phyloP scores from a whole-genome alignment of 2,888 invertebrate genomes.

The Drosophila rubida region DNA sequence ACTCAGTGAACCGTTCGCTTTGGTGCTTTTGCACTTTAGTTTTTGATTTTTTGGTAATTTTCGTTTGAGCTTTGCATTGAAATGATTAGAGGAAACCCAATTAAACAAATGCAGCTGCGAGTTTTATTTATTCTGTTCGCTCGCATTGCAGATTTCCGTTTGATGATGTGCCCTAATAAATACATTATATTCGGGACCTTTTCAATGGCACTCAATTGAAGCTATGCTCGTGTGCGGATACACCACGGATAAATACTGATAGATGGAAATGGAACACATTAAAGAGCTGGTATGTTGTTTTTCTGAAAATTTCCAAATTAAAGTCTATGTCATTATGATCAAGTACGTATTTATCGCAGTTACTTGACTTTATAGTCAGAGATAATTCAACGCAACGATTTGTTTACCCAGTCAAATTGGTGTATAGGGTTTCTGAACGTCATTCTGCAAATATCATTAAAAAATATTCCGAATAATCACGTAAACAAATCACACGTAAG shows the following conservation, averaged over 20 bases:
- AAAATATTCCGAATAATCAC: slow-evolving; percentile 23
- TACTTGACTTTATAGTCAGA: slow-evolving; percentile 9
- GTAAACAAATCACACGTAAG: slow-evolving; percentile 7
- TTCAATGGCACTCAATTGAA: not conserved
- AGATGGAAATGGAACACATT: not conserved
- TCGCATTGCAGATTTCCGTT: slow-evolving; percentile 5
- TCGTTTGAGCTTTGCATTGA: slow-evolving; percentile 21
- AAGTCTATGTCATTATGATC: not conserved
- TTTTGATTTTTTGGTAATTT: slow-evolving; percentile 18
- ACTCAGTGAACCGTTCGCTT: slow-evolving; percentile 15
- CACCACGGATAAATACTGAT: not conserved
- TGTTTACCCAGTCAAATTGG: slow-evolving; percentile 36
- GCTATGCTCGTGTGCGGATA: not conserved
- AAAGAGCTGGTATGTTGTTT: not conserved
- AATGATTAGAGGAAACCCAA: slow-evolving; percentile 49
- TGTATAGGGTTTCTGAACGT: slow-evolving; percentile 23
- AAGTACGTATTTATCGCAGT: not conserved
- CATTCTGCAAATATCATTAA: slow-evolving; percentile 34
- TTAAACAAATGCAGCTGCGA: slow-evolving; percentile 36
- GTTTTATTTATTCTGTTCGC: slow-evolving; percentile 5
- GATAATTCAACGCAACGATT: slow-evolving; percentile 32
- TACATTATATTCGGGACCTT: not conserved
- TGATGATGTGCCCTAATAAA: not conserved
- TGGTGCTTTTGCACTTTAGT: slow-evolving; percentile 21
- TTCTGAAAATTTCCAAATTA: not conserved